Base-by-base conservation (phyloP, 2,888 invertebrate genomes). In the Xestia rhomboidea region DNA sequence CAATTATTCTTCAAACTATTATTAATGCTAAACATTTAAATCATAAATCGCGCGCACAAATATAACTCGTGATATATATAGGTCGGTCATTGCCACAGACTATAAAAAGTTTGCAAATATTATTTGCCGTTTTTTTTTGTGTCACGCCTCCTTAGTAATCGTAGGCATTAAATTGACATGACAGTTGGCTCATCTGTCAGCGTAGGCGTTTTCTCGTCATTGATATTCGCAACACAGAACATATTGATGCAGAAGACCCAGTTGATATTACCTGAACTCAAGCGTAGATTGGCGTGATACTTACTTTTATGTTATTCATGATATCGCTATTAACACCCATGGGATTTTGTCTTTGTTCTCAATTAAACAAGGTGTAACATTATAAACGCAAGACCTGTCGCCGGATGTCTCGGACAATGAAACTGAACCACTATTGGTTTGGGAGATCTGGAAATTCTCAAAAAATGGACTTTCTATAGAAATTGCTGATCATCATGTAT, bases 61-160 rank as follows among this genome's bases (percentile, higher is more conserved):
- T 54, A 62, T 64, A 63, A 7, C 44, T 51, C 34, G 41, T n/a
- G 30, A 85, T 86, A 34, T 34, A 34, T 34, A 75, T 83, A 79
- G 84, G 86, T 83, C 86, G 84, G 83, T 84, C 84, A 86, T 72
- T 63, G 86, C 54, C 83, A 41, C 21, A 64, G 27, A 30, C n/a
- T 41, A 69, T 15, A 60, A 74, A 67, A 73, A 63, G 49, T 24
- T 51, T 34, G 64, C 64, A 62, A 73, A 60, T 24, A 66, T 72
- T 71, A 70, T 73, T 83, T 85, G 70, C 41, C 0, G 4, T 21
- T 7, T 0, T 66, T 82, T 83, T 82, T 21, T 54, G 30, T 34
- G 82, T 49, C 34, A 70, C 67, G 71, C 70, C 81, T 71, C 62
- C 34, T 82, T 67, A 41, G 66, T 73, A 79, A 86, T 79, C 66